These are phyloP conservation scores for Bembecia ichneumoniformis DNA, from an alignment of 2,888 invertebrate species.

Conservation along the genomic window DNA sequence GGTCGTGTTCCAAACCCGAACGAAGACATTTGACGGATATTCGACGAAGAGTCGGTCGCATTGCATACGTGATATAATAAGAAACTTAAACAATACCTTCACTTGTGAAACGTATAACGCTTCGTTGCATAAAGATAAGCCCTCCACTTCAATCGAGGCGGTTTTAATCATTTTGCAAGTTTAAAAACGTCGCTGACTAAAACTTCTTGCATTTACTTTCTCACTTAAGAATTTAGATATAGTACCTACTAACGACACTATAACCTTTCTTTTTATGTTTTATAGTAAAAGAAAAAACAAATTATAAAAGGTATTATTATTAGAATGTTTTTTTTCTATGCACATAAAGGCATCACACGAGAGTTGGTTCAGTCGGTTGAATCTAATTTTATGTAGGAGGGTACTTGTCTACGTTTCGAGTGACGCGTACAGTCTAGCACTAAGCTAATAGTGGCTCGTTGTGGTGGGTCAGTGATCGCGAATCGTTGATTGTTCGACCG, in stretches of 20 bases:
- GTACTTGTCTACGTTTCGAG: constrained; percentile 18
- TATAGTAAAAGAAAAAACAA: too few species aligned
- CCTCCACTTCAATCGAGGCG: background rate
- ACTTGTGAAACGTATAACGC: background rate
- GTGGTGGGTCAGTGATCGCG: constrained; percentile 62
- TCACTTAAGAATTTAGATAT: too few species aligned
- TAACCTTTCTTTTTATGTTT: too few species aligned
- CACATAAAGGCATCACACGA: too few species aligned
- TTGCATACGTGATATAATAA: constrained; percentile 2
- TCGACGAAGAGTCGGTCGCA: constrained; percentile 15
- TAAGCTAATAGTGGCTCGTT: constrained; percentile 35
- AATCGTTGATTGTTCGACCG: constrained; percentile 31
- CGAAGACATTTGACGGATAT: constrained; percentile 27
- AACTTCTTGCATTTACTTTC: too few species aligned
- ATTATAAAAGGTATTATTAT: too few species aligned
- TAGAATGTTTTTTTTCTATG: too few species aligned
- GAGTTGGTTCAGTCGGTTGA: too few species aligned
- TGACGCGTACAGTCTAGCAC: constrained; percentile 31
- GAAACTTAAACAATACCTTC: background rate
- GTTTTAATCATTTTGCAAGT: background rate
- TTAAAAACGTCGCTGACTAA: background rate
- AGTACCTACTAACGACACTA: too few species aligned
- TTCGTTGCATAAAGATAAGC: background rate
- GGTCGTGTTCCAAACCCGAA: constrained; percentile 36
- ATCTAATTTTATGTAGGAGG: too few species aligned